A percentile compares a stretch with the other conserved stretches of the same genome.
These are phyloP conservation scores for Aepyceros melampus DNA, from an alignment of 2,113 vertebrate species.

Conservation along the genomic window DNA sequence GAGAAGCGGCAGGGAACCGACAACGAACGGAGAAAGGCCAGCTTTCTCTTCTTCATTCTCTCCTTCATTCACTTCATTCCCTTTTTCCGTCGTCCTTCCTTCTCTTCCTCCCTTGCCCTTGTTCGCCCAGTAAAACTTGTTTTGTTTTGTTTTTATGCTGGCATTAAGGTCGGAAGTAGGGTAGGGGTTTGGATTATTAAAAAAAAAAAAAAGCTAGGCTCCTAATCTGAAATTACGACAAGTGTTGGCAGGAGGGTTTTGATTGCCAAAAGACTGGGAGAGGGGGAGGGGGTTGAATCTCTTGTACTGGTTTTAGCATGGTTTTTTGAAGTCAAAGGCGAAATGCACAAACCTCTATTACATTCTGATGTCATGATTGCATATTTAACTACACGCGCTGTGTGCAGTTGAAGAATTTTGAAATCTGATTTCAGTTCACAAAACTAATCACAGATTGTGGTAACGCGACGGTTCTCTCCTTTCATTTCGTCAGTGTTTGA, in stretches of 20 bases:
- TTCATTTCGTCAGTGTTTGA: background rate
- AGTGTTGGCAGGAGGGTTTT: background rate
- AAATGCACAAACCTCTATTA: background rate
- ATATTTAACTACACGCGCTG: background rate
- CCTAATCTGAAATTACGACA: background rate
- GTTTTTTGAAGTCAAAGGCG: background rate
- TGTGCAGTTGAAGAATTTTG: background rate
- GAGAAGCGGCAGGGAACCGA: rapidly evolving
- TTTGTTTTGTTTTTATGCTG: background rate
- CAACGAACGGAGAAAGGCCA: rapidly evolving
- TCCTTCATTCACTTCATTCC: background rate
- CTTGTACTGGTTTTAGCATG: background rate
- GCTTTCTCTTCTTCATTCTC: background rate
- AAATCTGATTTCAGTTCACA: background rate
- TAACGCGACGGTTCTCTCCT: background rate
- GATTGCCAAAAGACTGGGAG: background rate
- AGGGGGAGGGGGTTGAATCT: background rate
- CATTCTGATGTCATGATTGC: background rate
- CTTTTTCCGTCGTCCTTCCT: background rate
- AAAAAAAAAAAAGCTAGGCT: background rate
- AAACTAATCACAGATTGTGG: background rate
- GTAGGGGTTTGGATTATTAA: background rate
- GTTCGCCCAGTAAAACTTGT: background rate
- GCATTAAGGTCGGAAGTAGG: background rate
- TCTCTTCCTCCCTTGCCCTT: background rate